Conservation (phyloP, 30 jellyfish, hydroid and myxozoan species). For the Turritopsis rubra region DNA sequence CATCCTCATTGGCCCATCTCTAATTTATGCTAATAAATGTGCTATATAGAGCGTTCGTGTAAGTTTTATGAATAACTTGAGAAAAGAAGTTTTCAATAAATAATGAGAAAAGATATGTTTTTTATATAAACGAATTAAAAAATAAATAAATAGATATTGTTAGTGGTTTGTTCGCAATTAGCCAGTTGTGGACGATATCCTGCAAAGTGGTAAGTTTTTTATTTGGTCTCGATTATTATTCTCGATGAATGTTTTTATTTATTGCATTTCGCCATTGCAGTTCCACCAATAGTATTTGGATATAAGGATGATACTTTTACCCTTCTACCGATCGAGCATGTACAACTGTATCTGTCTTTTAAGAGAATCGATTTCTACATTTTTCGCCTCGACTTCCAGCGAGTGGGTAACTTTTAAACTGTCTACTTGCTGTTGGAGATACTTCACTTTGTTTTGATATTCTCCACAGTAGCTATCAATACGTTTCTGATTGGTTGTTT, state of each 20-base stretch:
- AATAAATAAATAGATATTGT: no score
- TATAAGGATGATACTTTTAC: background rate
- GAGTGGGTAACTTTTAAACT: conserved; percentile 10
- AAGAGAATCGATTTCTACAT: conserved; percentile 14
- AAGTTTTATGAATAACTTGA: background rate
- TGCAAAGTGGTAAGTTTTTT: no score
- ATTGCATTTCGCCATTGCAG: no score
- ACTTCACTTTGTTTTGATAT: background rate
- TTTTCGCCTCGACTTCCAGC: conserved; percentile 19
- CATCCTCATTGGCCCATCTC: background rate
- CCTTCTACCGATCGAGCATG: background rate
- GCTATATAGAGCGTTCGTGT: no score
- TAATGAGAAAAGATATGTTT: no score
- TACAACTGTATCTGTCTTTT: background rate
- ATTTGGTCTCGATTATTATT: no score
- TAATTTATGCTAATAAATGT: no score
- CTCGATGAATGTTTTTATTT: no score
- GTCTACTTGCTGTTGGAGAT: conserved; percentile 14
- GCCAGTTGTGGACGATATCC: no score
- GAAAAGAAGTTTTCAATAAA: background rate
- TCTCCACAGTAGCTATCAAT: conserved; percentile 1
- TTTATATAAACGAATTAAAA: no score
- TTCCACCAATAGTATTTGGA: background rate
- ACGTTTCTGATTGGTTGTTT: background rate
- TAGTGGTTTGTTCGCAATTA: no score